Conservation (phyloP, 1,140 invertebrate species). For the Apolygus lucorum region DNA sequence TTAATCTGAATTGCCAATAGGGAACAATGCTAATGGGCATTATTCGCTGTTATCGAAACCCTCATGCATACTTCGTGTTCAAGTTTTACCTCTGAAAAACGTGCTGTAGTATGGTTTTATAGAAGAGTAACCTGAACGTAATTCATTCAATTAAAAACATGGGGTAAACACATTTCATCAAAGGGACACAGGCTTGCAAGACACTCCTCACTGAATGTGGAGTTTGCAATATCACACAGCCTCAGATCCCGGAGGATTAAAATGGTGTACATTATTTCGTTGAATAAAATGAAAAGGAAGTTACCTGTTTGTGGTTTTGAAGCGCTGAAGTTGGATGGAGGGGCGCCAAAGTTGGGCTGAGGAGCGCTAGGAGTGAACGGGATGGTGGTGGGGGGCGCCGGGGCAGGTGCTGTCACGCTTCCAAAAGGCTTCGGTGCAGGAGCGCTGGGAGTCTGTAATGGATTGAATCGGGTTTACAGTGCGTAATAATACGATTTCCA, state of each 20-base stretch:
- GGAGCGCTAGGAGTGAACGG: constrained; percentile 33
- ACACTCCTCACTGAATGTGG: too few relatives aligned
- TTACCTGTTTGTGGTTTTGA: constrained; percentile 1
- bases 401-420: constrained; percentile 34
- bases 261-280: too few relatives aligned
- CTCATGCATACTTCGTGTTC: too few relatives aligned
- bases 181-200: too few relatives aligned
- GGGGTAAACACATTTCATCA: neutral
- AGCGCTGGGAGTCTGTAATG: constrained; percentile 17
- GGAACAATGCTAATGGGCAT: too few relatives aligned
- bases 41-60: too few relatives aligned
- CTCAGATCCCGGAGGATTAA: too few relatives aligned
- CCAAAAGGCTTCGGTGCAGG: constrained; percentile 30
- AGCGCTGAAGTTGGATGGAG: too few relatives aligned
- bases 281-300: neutral
- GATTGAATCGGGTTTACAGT: too few relatives aligned
- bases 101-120: constrained; percentile 14
- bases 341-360: constrained; percentile 37
- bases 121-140: constrained; percentile 25
- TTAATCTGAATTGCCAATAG: too few relatives aligned
- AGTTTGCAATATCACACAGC: too few relatives aligned
- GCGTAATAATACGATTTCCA: too few relatives aligned
- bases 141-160: constrained; percentile 2
- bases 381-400: constrained; percentile 42
- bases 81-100: neutral